Evolutionary conservation across 2,888 invertebrate genomes (phyloP).

Genomic region (Anoplius nigerrimus): DNA sequence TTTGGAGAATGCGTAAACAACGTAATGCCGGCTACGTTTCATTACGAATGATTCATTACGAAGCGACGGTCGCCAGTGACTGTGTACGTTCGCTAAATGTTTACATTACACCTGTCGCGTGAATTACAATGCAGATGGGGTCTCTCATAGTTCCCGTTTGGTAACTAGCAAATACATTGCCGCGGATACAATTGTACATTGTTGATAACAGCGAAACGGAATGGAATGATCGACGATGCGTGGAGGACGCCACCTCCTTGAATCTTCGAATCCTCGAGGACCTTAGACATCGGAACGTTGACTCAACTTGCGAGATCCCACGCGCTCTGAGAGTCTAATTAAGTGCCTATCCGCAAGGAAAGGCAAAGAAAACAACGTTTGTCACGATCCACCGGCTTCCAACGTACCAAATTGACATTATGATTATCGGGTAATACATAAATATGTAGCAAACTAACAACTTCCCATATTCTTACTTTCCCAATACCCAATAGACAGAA

Average conservation of each 20-base stretch:
- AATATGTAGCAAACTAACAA: background rate
- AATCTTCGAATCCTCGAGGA: slow-evolving; percentile 20
- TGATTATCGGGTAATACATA: background rate
- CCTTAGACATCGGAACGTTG: slow-evolving; percentile 38
- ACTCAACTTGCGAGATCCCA: slow-evolving; percentile 56
- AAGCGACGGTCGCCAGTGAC: no score
- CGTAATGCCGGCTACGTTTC: no score
- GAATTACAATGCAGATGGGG: no score
- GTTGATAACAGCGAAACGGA: background rate
- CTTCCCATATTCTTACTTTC: no score
- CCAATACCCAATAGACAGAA: no score
- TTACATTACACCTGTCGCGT: no score
- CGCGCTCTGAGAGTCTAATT: slow-evolving; percentile 53
- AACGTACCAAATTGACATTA: slow-evolving; percentile 11
- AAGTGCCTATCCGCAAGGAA: slow-evolving; percentile 54
- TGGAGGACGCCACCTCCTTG: slow-evolving; percentile 18
- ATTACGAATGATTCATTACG: no score
- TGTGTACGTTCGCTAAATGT: no score
- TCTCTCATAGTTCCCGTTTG: no score
- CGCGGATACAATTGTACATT: background rate
- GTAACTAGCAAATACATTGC: no score
- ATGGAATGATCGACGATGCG: slow-evolving; percentile 9
- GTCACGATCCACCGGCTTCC: slow-evolving; percentile 14
- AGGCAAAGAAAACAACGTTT: slow-evolving; percentile 32
- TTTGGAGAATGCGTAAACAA: no score